Evolutionary conservation across 2,113 vertebrate genomes (phyloP), one percentile per base, ranked within the genome.

Genomic region (Nipponia nippon): DNA sequence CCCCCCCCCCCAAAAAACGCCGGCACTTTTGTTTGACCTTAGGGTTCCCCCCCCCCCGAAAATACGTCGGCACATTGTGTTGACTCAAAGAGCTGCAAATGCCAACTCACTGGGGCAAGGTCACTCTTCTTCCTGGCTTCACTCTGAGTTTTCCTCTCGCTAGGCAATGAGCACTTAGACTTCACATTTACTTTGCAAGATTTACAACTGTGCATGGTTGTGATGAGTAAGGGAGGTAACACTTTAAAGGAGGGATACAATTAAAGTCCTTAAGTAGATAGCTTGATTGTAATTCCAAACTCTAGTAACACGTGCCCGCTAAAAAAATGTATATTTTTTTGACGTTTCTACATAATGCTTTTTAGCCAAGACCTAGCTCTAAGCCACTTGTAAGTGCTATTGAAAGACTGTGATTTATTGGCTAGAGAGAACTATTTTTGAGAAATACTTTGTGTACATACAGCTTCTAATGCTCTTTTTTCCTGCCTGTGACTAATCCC

Each of bases 401-500:
- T 72, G 84, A 70, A 90, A 81, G 42, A 44, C 58, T 87, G 32
- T 69, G 63, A 87, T 88, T 86, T 94, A 66, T 93, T 90, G 71
- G 50, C 69, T 83, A 34, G 62, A 46, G 77, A 87, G 52, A 89
- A 84, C 65, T 55, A 58, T 87, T 93, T 97, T 83, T 93, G 84
- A 95, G 62, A 77, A 91, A 58, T 66, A 58, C 18, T 90, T 96
- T 97, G 93, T 94, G 62, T 95, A 85, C 42, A 40, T 58, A 53
- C 11, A 65, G 89, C 47, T 87, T 78, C 65, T 61, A 66, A 83
- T 94, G 91, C 77, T 94, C 89, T 87, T 93, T 96, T 90, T 90
- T 86, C 56, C 58, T 93, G 70, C 40, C 62, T 90, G 50, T 97
- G 89, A 96, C 81, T 97, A 95, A 97, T 95, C 66, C 75, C 27